Percentiles rank a stretch among this genome's conserved stretches.
phyloP scores from a whole-genome alignment of 2,888 invertebrate genomes.

The Napeogenes inachia region DNA sequence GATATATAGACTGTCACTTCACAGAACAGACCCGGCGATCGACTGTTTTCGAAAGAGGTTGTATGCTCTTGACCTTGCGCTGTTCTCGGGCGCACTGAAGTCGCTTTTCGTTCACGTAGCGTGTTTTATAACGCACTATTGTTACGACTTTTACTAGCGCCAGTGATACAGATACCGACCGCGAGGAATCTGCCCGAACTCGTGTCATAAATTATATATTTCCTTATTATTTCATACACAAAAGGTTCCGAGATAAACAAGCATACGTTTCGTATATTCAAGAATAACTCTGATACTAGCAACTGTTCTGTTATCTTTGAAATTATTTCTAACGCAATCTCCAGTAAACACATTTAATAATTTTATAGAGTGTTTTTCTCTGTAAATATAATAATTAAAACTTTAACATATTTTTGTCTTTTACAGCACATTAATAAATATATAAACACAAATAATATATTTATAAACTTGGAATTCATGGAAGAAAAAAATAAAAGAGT shows the following conservation, averaged over 20 bases:
- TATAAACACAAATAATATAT: no score
- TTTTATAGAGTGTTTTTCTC: no score
- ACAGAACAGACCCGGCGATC: conserved; percentile 48
- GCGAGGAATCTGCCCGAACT: background rate
- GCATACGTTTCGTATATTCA: no score
- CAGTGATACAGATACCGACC: conserved; percentile 25
- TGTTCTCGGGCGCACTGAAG: conserved; percentile 63
- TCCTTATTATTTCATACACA: background rate
- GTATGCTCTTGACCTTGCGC: conserved; percentile 72
- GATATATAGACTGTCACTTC: conserved; percentile 44
- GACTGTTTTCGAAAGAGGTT: conserved; percentile 65
- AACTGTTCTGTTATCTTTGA: no score
- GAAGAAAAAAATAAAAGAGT: no score
- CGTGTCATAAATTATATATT: background rate
- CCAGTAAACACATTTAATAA: no score
- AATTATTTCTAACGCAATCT: no score
- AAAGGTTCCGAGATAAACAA: background rate
- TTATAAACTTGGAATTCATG: no score
- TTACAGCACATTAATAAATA: no score
- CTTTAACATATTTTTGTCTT: no score
- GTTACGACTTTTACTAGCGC: conserved; percentile 68
- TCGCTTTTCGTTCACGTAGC: conserved; percentile 59
- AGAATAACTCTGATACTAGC: no score
- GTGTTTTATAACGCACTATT: conserved; percentile 72
- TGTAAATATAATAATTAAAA: no score